phyloP scores from a whole-genome alignment of 30 jellyfish, hydroid and myxozoan genomes.

The Kudoa iwatai region DNA sequence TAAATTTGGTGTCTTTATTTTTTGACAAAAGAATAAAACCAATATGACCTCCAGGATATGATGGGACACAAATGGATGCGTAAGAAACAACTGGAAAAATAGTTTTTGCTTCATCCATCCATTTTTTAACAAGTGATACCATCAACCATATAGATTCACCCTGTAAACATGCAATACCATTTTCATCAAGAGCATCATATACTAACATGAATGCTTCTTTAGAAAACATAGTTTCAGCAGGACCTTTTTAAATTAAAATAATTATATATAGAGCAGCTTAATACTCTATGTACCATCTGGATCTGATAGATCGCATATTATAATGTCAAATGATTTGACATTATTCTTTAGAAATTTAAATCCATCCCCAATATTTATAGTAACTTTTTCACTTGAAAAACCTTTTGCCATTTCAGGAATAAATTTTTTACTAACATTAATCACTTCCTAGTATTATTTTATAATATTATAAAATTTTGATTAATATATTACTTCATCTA shows the following conservation, averaged over 20 bases:
- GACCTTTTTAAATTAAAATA: too few relatives aligned
- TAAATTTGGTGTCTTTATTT: too few relatives aligned
- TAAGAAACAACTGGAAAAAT: slow-evolving; percentile 20
- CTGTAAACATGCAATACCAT: slow-evolving; percentile 44
- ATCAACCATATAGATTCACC: slow-evolving; percentile 71
- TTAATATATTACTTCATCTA: slow-evolving; percentile 10
- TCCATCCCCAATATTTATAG: slow-evolving; percentile 24
- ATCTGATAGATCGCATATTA: slow-evolving; percentile 44
- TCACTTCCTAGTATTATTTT: slow-evolving; percentile 5
- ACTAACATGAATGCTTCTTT: slow-evolving; percentile 23
- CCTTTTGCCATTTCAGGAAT: slow-evolving; percentile 38
- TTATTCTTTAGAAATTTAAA: slow-evolving; percentile 25
- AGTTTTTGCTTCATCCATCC: slow-evolving; percentile 11
- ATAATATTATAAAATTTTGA: background rate
- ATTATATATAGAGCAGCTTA: too few relatives aligned
- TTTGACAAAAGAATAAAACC: slow-evolving; percentile 40
- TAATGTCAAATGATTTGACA: slow-evolving; percentile 23
- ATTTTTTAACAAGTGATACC: slow-evolving; percentile 5
- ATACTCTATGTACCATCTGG: slow-evolving; percentile 89
- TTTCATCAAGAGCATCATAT: slow-evolving; percentile 24
- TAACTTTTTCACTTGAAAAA: slow-evolving; percentile 16
- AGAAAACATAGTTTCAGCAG: slow-evolving; percentile 47
- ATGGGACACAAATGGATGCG: slow-evolving; percentile 26
- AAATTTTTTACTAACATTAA: slow-evolving; percentile 12
- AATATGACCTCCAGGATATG: slow-evolving; percentile 77